Conservation (phyloP, 2,797 vertebrate genomes). For the Epinephelus malabaricus region DNA sequence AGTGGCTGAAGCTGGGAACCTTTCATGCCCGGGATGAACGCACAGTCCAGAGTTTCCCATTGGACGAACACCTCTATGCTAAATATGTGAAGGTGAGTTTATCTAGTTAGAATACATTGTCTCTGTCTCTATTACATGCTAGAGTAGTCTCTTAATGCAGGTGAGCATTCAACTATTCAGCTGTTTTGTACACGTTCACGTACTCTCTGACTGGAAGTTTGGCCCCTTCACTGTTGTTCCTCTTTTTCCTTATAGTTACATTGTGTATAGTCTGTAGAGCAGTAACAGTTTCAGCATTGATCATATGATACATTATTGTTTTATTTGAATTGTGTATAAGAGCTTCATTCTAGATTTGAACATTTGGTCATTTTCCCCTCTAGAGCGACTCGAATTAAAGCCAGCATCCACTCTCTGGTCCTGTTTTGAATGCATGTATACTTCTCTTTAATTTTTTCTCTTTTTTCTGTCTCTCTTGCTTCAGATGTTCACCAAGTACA, state of each 20-base stretch:
- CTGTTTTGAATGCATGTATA: conserved; percentile 66
- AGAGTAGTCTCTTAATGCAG: not conserved
- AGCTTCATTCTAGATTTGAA: too few species aligned
- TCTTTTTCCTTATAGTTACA: not conserved
- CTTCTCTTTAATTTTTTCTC: conserved; percentile 61
- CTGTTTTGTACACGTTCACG: conserved; percentile 5
- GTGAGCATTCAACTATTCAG: not conserved
- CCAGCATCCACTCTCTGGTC: conserved; percentile 4
- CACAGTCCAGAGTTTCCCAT: conserved; percentile 96
- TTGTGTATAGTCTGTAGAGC: not conserved
- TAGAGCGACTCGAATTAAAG: too few species aligned
- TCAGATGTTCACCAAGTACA: conserved; percentile 99
- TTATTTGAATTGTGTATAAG: not conserved
- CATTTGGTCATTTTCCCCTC: too few species aligned
- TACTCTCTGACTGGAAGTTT: conserved; percentile 12
- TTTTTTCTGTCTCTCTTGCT: conserved; percentile 79
- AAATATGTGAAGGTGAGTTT: conserved; percentile 97
- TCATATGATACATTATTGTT: not conserved
- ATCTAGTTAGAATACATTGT: not conserved
- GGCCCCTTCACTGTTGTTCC: not conserved
- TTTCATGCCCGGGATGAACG: conserved; percentile 97
- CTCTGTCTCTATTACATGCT: not conserved
- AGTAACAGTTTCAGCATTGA: not conserved
- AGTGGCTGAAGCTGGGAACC: conserved; percentile 97
- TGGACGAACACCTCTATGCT: conserved; percentile 98